Conservation (phyloP, 2,888 invertebrate genomes). For the Cloeon dipterum region DNA sequence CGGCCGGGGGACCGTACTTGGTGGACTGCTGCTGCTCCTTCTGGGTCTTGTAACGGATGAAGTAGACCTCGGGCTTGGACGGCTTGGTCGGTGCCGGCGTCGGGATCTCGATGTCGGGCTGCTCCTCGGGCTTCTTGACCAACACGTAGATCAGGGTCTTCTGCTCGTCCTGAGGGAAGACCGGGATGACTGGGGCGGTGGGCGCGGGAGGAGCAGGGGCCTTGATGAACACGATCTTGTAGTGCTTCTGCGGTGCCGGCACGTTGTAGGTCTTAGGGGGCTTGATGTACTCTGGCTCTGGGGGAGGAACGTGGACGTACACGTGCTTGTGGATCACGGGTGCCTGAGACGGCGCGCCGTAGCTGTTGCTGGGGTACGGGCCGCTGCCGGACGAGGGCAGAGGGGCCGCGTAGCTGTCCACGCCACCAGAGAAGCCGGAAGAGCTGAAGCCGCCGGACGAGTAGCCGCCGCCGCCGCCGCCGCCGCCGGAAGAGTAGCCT, state of each 20-base stretch:
- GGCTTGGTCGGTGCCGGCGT: constrained; percentile 65
- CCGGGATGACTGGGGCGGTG: constrained; percentile 20
- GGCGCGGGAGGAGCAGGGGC: constrained; percentile 27
- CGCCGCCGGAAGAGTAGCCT: neutral
- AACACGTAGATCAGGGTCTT: constrained; percentile 73
- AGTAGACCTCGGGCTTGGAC: constrained; percentile 74
- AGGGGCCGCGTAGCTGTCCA: constrained; percentile 5
- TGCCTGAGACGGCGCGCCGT: constrained; percentile 31
- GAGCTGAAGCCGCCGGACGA: constrained; percentile 29
- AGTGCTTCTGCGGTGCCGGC: constrained; percentile 42
- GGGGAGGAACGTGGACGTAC: constrained; percentile 75
- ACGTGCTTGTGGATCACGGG: constrained; percentile 75
- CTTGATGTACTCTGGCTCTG: constrained; percentile 50
- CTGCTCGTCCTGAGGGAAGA: constrained; percentile 67
- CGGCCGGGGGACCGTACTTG: neutral
- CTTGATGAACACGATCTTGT: constrained; percentile 69
- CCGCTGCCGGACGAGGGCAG: constrained; percentile 12
- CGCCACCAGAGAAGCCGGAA: constrained; percentile 21
- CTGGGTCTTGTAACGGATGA: constrained; percentile 74
- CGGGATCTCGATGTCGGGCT: constrained; percentile 54
- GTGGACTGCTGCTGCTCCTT: neutral
- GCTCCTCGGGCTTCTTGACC: constrained; percentile 72
- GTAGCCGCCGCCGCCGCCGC: constrained; percentile 14
- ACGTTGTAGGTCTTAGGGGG: constrained; percentile 32
- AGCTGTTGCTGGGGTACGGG: constrained; percentile 13